These are phyloP conservation scores for Mormyrus proboscirostris DNA, from an alignment of 2,797 vertebrate species.

Conservation along the genomic window DNA sequence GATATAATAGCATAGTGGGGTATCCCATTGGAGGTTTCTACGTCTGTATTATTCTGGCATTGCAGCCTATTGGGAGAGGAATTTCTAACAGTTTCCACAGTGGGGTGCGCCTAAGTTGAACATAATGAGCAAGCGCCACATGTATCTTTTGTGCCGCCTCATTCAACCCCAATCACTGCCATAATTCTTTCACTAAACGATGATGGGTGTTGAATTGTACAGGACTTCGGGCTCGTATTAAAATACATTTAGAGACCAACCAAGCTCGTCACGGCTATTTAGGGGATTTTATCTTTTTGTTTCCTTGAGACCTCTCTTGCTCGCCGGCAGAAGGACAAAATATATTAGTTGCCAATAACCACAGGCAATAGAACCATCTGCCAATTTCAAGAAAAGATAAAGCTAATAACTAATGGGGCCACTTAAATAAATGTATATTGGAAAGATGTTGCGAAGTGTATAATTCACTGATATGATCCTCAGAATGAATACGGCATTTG, in stretches of 20 bases:
- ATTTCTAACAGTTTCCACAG: conserved; percentile 74
- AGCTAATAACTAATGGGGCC: neutral
- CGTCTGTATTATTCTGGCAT: conserved; percentile 77
- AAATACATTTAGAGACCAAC: conserved; percentile 81
- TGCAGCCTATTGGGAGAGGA: conserved; percentile 75
- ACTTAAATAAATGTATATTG: neutral
- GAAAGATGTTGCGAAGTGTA: neutral
- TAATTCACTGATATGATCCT: neutral
- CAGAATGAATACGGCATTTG: neutral
- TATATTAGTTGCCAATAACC: conserved; percentile 75
- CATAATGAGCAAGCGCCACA: conserved; percentile 88
- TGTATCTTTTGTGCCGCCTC: conserved; percentile 74
- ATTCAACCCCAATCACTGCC: conserved; percentile 65
- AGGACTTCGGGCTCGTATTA: conserved; percentile 75
- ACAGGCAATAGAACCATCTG: conserved; percentile 83
- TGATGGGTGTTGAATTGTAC: conserved; percentile 78
- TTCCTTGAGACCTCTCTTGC: conserved; percentile 67
- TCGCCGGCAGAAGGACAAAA: conserved; percentile 75
- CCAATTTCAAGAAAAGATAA: conserved; percentile 44
- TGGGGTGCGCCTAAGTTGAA: conserved; percentile 75
- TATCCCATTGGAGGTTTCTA: conserved; percentile 74
- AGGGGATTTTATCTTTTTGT: conserved; percentile 78
- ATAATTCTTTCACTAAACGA: conserved; percentile 76
- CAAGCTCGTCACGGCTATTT: conserved; percentile 80
- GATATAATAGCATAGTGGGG: conserved; percentile 82